Conservation (phyloP, 2,113 vertebrate genomes). For the Phainopepla nitens region DNA sequence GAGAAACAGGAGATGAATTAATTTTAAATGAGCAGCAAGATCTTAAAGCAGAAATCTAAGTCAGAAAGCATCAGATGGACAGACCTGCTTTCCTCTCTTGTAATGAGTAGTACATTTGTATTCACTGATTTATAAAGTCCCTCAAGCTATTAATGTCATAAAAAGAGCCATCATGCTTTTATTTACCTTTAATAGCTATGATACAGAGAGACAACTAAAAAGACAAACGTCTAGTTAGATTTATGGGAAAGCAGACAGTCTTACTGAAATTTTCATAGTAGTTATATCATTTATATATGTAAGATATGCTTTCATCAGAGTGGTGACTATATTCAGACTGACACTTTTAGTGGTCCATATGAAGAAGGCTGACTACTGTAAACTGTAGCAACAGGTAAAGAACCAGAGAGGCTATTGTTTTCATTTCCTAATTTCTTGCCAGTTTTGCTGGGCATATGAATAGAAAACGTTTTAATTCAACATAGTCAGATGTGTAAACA, state of each 20-base stretch:
- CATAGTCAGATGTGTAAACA: not conserved
- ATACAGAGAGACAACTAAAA: conserved; percentile 7
- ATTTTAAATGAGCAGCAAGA: not conserved
- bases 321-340: not conserved
- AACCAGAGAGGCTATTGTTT: not conserved
- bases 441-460: not conserved
- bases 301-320: not conserved
- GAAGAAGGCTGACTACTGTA: not conserved
- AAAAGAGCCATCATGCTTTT: conserved; percentile 3
- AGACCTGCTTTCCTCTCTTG: not conserved
- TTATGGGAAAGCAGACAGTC: not conserved
- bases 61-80: not conserved
- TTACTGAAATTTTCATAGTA: conserved; percentile 34
- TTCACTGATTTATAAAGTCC: not conserved
- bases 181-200: conserved; percentile 28
- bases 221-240: conserved; percentile 6
- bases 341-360: not conserved
- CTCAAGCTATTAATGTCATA: not conserved
- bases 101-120: not conserved
- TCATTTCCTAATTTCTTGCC: not conserved
- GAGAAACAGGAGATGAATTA: not conserved
- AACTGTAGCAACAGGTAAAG: not conserved
- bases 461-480: not conserved
- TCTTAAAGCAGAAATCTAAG: not conserved
- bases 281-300: conserved; percentile 12